phyloP scores from a whole-genome alignment of 2,797 vertebrate genomes.

The Heteromormyrus szaboi region DNA sequence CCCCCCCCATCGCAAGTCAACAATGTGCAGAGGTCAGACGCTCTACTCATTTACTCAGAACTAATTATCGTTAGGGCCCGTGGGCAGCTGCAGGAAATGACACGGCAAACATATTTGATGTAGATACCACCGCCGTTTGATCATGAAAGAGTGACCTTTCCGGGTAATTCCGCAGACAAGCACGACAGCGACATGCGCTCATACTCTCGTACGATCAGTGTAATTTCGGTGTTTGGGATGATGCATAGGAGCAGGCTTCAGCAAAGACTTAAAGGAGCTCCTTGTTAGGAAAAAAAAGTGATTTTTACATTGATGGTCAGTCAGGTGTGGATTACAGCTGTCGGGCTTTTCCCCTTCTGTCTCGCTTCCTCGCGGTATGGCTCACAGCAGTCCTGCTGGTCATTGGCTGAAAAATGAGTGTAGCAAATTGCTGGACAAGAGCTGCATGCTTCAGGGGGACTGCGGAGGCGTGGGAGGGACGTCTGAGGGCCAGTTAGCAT shows the following conservation, averaged over 20 bases:
- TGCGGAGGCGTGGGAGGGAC: neutral
- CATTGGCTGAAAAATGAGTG: constrained; percentile 15
- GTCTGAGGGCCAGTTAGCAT: neutral
- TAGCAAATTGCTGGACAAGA: neutral
- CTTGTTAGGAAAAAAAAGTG: neutral
- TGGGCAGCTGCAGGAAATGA: constrained; percentile 58
- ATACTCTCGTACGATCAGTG: neutral
- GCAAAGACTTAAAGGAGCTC: neutral
- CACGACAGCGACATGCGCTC: neutral
- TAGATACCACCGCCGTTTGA: constrained; percentile 43
- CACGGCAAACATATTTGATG: constrained; percentile 43
- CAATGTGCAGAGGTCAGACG: constrained; percentile 45
- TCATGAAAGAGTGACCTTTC: constrained; percentile 35
- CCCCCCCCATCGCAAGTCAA: constrained; percentile 50
- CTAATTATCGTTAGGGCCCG: constrained; percentile 49
- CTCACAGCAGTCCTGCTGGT: neutral
- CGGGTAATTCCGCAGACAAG: constrained; percentile 19
- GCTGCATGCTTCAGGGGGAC: neutral
- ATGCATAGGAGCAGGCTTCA: neutral
- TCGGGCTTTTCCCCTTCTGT: too few relatives aligned
- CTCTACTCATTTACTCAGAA: constrained; percentile 48
- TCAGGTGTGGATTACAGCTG: neutral
- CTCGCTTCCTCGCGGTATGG: too few relatives aligned
- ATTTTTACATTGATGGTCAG: neutral
- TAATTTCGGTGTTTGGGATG: neutral